A percentile compares a stretch with the other conserved stretches of the same genome.
These are phyloP conservation scores for Pocota personata DNA, from an alignment of 2,888 invertebrate genomes.

Conservation along the genomic window DNA sequence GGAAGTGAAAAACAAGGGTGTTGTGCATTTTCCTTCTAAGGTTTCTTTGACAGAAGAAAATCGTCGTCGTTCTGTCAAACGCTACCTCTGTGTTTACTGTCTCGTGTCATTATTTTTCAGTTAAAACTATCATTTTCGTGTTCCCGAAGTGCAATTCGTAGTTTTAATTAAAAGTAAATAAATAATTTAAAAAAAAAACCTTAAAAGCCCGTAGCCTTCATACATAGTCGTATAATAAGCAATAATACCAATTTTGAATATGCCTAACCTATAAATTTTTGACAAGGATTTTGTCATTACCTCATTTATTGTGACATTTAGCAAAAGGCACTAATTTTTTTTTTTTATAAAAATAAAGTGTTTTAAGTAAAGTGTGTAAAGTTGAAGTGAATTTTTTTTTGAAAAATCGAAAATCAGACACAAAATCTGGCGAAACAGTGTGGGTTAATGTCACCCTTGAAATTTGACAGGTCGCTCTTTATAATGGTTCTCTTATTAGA, in stretches of 20 bases:
- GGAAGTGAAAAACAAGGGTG: slow-evolving; percentile 36
- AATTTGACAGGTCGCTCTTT: slow-evolving; percentile 61
- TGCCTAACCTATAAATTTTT: slow-evolving; percentile 33
- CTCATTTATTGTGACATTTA: slow-evolving; percentile 16
- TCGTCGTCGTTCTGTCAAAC: slow-evolving; percentile 34
- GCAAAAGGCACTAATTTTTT: background rate
- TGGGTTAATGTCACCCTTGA: slow-evolving; percentile 24
- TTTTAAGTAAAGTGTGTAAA: background rate
- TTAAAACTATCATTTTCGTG: background rate
- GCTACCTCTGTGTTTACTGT: slow-evolving; percentile 33
- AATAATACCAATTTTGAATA: slow-evolving; percentile 15
- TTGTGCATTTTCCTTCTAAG: slow-evolving; percentile 20
- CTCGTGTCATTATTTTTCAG: slow-evolving; percentile 29
- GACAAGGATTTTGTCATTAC: slow-evolving; percentile 13
- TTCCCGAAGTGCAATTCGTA: slow-evolving; percentile 57
- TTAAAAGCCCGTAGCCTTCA: background rate
- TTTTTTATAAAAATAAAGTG: slow-evolving; percentile 6
- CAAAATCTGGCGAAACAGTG: slow-evolving; percentile 26
- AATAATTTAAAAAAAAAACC: background rate
- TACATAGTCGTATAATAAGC: slow-evolving; percentile 9
- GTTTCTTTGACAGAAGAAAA: slow-evolving; percentile 22
- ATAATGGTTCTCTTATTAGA: background rate
- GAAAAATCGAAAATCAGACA: slow-evolving; percentile 64
- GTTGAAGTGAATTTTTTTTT: background rate
- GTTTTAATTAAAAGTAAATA: slow-evolving; percentile 10